Evolutionary conservation across 2,888 invertebrate genomes (phyloP).

Genomic region (Tiliacea aurago): DNA sequence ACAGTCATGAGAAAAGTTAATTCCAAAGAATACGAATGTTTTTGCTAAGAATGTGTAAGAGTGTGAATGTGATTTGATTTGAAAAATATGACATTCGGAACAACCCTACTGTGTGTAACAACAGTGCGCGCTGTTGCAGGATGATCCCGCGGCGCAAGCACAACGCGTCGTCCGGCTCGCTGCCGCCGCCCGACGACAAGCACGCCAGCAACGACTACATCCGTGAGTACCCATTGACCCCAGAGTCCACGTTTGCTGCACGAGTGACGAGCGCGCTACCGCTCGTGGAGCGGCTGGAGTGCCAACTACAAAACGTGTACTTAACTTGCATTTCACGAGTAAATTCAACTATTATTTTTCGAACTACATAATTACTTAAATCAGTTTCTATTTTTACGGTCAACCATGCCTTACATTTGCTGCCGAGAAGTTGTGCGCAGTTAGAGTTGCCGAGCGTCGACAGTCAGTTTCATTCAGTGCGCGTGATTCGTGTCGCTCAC

Average conservation of each 20-base stretch:
- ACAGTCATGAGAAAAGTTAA: too few species aligned
- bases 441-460: background rate
- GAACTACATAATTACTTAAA: slow-evolving; percentile 8
- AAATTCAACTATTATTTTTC: background rate
- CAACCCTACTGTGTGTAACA: too few species aligned
- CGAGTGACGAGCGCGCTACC: background rate
- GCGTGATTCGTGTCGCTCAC: slow-evolving; percentile 26
- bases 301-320: background rate
- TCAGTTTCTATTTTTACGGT: slow-evolving; percentile 24
- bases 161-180: slow-evolving; percentile 87
- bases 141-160: slow-evolving; percentile 88
- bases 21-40: too few species aligned
- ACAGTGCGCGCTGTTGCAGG: slow-evolving; percentile 68
- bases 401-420: background rate
- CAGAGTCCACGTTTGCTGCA: background rate
- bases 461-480: background rate
- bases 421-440: slow-evolving; percentile 23
- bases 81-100: too few species aligned
- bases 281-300: background rate
- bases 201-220: slow-evolving; percentile 89
- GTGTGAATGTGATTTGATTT: too few species aligned
- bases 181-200: slow-evolving; percentile 87
- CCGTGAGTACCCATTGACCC: slow-evolving; percentile 73
- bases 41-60: too few species aligned
- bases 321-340: background rate